Conservation (phyloP, 2,113 vertebrate species). For the Ploceus nigricollis region DNA sequence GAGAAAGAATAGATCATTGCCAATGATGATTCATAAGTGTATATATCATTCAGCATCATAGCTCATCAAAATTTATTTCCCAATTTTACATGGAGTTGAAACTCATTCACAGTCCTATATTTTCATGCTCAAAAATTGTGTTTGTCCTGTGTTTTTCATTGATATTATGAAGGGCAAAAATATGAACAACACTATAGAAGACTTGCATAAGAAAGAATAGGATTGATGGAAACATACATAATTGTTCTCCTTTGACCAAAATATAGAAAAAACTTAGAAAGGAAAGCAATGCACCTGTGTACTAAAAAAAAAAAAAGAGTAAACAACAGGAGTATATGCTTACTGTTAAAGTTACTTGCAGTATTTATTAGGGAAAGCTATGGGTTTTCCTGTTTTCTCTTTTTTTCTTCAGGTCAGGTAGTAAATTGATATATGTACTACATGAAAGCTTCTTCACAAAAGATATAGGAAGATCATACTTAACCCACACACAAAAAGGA, state of each 20-base stretch:
- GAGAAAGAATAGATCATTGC: not conserved
- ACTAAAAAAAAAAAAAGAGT: not conserved
- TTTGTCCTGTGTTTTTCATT: not conserved
- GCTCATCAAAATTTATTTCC: not conserved
- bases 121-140: not conserved
- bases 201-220: not conserved
- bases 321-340: not conserved
- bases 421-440: not conserved
- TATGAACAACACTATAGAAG: not conserved
- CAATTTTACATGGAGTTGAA: not conserved
- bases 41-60: not conserved
- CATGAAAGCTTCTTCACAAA: not conserved
- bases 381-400: not conserved
- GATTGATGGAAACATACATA: not conserved
- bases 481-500: not conserved
- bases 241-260: not conserved
- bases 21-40: not conserved
- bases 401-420: not conserved
- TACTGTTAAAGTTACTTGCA: not conserved
- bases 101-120: not conserved
- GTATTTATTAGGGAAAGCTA: not conserved
- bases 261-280: not conserved
- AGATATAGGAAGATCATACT: not conserved
- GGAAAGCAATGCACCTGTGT: not conserved
- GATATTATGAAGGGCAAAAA: not conserved